Base-by-base conservation (phyloP, 1,140 invertebrate genomes). In the Atta colombica region DNA sequence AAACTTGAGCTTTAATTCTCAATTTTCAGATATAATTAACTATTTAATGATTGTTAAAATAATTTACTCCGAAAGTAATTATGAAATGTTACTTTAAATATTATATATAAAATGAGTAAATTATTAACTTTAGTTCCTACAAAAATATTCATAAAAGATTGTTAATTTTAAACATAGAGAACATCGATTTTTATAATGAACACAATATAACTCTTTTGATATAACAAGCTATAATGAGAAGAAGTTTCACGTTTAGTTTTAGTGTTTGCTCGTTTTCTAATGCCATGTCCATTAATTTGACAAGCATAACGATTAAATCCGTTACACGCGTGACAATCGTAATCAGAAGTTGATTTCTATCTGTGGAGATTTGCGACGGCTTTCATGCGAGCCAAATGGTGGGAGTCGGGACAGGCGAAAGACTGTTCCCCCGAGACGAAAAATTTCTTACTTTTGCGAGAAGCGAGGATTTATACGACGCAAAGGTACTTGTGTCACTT, bases 221-320 rank as follows among this genome's bases (percentile, higher is more conserved):
- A 45, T 8, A 45, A 7, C 10, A 45, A 16, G 6, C 5, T 60
- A 49, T 14, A 35, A 12, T 39, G 18, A 74, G 7, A 14, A 39
- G 71, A 45, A 5, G 8, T 74, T 82, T 72, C 35, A 60, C 21
- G 28, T 69, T 45, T 71, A 65, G n/a, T 18, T 21, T 81, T 69
- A 28, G 53, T 81, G 21, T 71, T 69, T 35, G 65, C 66, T 58
- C 25, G 58, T 28, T 74, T 18, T 74, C 63, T 55, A 68, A 84
- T 74, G 49, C n/a, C 55, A 49, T 71, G 39, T 49, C 1, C 18
- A 14, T 84, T 84, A 84, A 84, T 84, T 84, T 84, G 80, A 84
- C 80, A 84, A 74, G 80, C 55, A n/a, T 39, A n/a, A 69, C 69
- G 69, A 84, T 84, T 82, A 74, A 82, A 82, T 82, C 25, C 3